phyloP scores from a whole-genome alignment of 1,140 invertebrate species.

The Drosophila nebulosa region DNA sequence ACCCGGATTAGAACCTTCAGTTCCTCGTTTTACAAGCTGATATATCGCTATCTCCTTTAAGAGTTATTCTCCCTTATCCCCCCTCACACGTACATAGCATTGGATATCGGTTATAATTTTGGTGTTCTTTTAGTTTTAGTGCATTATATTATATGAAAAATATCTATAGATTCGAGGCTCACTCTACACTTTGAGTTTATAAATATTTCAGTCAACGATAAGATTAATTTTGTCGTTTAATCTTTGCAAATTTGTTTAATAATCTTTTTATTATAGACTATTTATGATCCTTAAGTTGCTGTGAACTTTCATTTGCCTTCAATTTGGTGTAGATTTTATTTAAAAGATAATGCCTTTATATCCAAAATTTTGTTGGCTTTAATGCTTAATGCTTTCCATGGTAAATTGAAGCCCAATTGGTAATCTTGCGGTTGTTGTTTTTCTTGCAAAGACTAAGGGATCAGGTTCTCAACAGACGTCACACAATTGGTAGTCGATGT shows the following conservation, averaged over 20 bases:
- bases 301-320: background rate
- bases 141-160: too few relatives aligned
- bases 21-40: too few relatives aligned
- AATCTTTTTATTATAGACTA: background rate
- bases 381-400: background rate
- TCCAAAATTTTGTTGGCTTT: too few relatives aligned
- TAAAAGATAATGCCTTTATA: background rate
- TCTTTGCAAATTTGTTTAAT: background rate
- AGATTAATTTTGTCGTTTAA: background rate
- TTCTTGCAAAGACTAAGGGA: slow-evolving; percentile 5
- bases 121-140: too few relatives aligned
- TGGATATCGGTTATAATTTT: too few relatives aligned
- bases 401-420: background rate
- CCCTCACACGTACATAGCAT: too few relatives aligned
- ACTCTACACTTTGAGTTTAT: background rate
- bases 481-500: slow-evolving; percentile 28
- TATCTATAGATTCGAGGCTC: background rate
- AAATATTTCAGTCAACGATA: background rate
- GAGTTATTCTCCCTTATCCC: too few relatives aligned
- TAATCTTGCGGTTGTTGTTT: slow-evolving; percentile 35
- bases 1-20: too few relatives aligned
- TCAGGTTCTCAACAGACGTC: slow-evolving; percentile 30
- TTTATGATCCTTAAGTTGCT: background rate
- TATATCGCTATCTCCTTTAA: too few relatives aligned
- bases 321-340: background rate